Evolutionary conservation across 2,888 invertebrate species (phyloP).

Genomic region (Synergus umbraculus): DNA sequence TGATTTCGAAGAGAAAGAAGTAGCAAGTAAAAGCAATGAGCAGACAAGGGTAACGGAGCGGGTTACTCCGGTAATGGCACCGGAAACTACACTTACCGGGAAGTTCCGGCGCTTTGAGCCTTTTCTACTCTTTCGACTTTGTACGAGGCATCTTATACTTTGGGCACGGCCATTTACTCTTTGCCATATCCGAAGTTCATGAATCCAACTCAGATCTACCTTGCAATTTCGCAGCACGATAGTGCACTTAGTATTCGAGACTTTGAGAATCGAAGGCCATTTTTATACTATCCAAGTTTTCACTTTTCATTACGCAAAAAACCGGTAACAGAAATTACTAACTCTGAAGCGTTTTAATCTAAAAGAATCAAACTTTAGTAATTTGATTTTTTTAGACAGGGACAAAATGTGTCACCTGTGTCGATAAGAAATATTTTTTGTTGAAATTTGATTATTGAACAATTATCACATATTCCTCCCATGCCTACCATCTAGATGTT

Average conservation of each 20-base stretch:
- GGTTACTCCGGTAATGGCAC: constrained; percentile 68
- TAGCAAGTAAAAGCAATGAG: constrained; percentile 50
- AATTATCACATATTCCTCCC: too few relatives aligned
- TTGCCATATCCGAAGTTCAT: constrained; percentile 65
- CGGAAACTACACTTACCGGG: constrained; percentile 72
- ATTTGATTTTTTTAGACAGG: too few relatives aligned
- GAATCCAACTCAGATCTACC: constrained; percentile 57
- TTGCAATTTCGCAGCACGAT: constrained; percentile 23
- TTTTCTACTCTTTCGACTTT: constrained; percentile 51
- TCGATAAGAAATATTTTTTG: too few relatives aligned
- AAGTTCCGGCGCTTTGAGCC: constrained; percentile 68
- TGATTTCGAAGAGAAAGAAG: constrained; percentile 52
- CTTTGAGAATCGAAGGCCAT: constrained; percentile 1
- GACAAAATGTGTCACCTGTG: too few relatives aligned
- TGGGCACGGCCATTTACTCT: constrained; percentile 58
- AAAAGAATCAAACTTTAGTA: too few relatives aligned
- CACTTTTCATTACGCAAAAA: neutral
- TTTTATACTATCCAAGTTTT: neutral
- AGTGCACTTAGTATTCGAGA: constrained; percentile 35
- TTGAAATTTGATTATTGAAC: too few relatives aligned
- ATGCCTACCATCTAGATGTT: too few relatives aligned
- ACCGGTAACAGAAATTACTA: neutral
- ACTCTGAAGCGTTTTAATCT: too few relatives aligned
- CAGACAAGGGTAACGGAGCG: constrained; percentile 60
- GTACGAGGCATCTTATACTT: constrained; percentile 52